These are phyloP conservation scores for Hiodon alosoides DNA, from an alignment of 2,113 vertebrate species.

Conservation along the genomic window DNA sequence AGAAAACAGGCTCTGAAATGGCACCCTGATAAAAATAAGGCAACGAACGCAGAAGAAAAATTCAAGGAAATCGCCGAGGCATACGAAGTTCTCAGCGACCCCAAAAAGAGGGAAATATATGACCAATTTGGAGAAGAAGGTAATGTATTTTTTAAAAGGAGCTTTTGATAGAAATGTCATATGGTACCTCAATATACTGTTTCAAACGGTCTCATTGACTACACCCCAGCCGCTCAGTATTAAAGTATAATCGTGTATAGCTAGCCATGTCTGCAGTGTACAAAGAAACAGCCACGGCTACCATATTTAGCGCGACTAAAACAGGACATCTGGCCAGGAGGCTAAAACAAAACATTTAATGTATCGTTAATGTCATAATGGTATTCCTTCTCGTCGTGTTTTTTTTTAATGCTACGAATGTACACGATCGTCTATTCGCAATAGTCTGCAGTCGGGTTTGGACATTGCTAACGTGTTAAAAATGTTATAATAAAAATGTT, in stretches of 20 bases:
- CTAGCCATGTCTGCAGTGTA: neutral
- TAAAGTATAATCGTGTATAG: neutral
- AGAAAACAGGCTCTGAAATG: conserved; percentile 95
- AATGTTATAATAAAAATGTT: too few relatives aligned
- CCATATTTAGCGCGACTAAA: conserved; percentile 12
- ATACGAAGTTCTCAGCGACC: conserved; percentile 95
- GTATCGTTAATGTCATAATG: neutral
- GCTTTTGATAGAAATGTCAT: too few relatives aligned
- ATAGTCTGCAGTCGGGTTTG: neutral
- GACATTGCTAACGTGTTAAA: too few relatives aligned
- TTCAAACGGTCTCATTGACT: neutral
- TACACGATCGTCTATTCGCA: neutral
- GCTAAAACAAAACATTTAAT: neutral
- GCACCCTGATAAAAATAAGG: conserved; percentile 98
- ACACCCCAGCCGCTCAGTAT: neutral
- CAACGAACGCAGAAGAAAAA: conserved; percentile 90
- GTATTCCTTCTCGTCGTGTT: neutral
- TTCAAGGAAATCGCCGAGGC: conserved; percentile 98
- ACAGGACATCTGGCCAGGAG: conserved; percentile 6
- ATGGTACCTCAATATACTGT: neutral
- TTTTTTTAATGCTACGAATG: neutral
- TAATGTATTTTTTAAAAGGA: conserved; percentile 51
- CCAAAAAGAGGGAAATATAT: conserved; percentile 94
- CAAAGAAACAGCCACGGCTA: neutral
- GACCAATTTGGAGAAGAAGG: conserved; percentile 98